Evolutionary conservation across 1,140 invertebrate genomes (phyloP), one percentile per base, ranked within the genome.

Genomic region (Rhopalosiphum maidis): DNA sequence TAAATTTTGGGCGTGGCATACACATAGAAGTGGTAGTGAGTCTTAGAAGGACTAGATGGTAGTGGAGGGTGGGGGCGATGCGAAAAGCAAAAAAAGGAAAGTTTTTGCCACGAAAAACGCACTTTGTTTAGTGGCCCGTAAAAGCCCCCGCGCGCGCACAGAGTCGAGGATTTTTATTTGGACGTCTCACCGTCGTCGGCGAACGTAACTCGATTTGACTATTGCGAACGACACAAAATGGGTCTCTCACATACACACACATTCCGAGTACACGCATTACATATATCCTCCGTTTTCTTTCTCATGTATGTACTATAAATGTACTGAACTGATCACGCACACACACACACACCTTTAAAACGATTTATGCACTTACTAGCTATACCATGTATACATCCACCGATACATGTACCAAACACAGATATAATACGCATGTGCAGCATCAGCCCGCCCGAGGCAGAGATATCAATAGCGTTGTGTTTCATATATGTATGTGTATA

Each of bases 51-150:
- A 46, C 25, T 22, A 11, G 46, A n/a, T 2, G 6, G n/a, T 21
- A 46, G n/a, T 15, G 11, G 9, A 4, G 82, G 25, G 3, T 7
- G 82, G 2, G 8, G 51, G 21, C 9, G 55, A 23, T 15, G 35
- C 4, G 54, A 55, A 41, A 90, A 68, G 43, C 15, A 83, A 54
- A 89, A 90, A 91, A 25, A 83, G 51, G 48, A 86, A 55, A 93
- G 77, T 93, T 86, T 93, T 93, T 37, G 82, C 91, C 82, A 46
- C 91, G 91, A 93, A 93, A 93, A 86, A 86, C 68, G 82, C 82
- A 92, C 91, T 92, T 92, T 92, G 91, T 92, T 85, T 92, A 83
- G 91, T 92, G 91, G 91, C 91, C 91, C 91, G 91, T 92, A 92
- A 92, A 92, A 92, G 91, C 77, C 91, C 46, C 91, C n/a, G 77